These are phyloP conservation scores for Columbina picui DNA, from an alignment of 2,113 vertebrate species.

Conservation along the genomic window DNA sequence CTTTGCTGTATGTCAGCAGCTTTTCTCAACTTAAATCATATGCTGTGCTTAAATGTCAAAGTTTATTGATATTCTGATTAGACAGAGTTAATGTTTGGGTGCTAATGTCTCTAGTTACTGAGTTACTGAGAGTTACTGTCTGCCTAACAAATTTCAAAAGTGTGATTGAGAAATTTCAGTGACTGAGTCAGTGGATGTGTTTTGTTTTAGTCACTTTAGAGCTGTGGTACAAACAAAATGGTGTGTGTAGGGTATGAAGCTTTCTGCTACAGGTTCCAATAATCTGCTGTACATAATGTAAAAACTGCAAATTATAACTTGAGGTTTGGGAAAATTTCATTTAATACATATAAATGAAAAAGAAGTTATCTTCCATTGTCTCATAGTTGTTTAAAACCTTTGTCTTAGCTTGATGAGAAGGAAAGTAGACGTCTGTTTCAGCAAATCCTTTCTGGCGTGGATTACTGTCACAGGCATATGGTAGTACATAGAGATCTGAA, in stretches of 20 bases:
- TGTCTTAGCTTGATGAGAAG: slow-evolving; percentile 91
- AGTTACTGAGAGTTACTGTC: no score
- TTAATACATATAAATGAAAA: not conserved
- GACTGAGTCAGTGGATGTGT: not conserved
- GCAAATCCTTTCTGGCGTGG: slow-evolving; percentile 97
- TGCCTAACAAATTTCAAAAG: not conserved
- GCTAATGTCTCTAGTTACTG: not conserved
- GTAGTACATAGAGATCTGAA: slow-evolving; percentile 98
- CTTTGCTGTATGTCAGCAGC: not conserved
- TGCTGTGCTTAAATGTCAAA: not conserved
- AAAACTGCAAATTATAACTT: not conserved
- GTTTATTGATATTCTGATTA: not conserved
- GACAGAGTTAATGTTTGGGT: not conserved
- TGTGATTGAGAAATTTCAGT: no score
- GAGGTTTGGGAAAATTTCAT: not conserved
- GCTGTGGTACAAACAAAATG: not conserved
- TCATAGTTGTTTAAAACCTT: not conserved
- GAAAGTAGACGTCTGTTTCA: slow-evolving; percentile 96
- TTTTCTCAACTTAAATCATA: not conserved
- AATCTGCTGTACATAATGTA: not conserved
- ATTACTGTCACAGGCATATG: slow-evolving; percentile 99
- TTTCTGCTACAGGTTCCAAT: not conserved
- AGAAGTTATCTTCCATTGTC: not conserved
- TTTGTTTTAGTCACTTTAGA: not conserved
- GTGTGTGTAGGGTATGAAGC: not conserved